A percentile compares a stretch with the other conserved stretches of the same genome.
phyloP scores from a whole-genome alignment of 1,140 invertebrate genomes.

The Acarapis woodi region DNA sequence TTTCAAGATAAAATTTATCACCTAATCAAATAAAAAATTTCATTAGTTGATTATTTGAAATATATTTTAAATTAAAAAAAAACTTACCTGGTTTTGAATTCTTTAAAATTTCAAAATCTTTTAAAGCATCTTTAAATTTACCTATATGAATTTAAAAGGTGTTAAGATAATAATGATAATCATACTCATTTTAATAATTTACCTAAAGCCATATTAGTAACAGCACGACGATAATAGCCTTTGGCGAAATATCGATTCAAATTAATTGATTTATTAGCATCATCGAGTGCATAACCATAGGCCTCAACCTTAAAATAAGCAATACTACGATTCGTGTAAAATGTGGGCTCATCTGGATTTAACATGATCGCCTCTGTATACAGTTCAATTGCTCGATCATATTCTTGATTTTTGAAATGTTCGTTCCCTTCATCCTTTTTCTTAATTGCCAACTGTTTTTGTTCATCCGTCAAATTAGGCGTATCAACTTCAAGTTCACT shows the following conservation, averaged over 20 bases:
- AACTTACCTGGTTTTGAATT: slow-evolving; percentile 65
- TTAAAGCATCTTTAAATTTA: slow-evolving; percentile 86
- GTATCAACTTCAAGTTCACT: too few relatives aligned
- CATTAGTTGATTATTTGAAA: too few relatives aligned
- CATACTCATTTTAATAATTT: too few relatives aligned
- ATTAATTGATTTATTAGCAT: slow-evolving; percentile 55
- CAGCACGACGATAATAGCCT: slow-evolving; percentile 67
- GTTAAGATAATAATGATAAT: too few relatives aligned
- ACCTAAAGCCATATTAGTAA: slow-evolving; percentile 82
- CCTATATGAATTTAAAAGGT: too few relatives aligned
- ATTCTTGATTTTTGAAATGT: slow-evolving; percentile 46
- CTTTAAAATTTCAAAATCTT: slow-evolving; percentile 80
- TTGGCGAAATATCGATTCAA: slow-evolving; percentile 73
- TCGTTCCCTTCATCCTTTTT: slow-evolving; percentile 57
- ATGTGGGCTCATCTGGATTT: slow-evolving; percentile 56
- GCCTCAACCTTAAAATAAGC: slow-evolving; percentile 56
- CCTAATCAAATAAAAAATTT: too few relatives aligned
- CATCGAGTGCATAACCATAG: slow-evolving; percentile 45
- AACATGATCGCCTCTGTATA: slow-evolving; percentile 57
- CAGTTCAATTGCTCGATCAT: slow-evolving; percentile 39
- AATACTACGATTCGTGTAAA: slow-evolving; percentile 73
- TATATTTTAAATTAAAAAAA: too few relatives aligned
- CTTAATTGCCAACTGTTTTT: slow-evolving; percentile 37
- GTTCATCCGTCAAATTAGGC: too few relatives aligned
- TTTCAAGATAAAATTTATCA: slow-evolving; percentile 77